Evolutionary conservation across 2,888 invertebrate genomes (phyloP).

Genomic region (Pharmacophagus antenor): DNA sequence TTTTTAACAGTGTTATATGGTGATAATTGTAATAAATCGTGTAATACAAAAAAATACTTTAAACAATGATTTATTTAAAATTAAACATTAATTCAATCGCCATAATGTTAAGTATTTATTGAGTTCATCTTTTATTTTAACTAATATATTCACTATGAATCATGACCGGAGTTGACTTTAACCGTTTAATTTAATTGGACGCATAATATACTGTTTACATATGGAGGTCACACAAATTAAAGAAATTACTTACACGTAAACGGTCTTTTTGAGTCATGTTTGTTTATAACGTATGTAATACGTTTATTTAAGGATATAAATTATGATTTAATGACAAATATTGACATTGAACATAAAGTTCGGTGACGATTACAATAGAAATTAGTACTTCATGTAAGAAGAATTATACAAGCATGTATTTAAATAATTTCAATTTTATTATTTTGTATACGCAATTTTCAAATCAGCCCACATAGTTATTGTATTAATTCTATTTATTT

Average conservation of each 20-base stretch:
- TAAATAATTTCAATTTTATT: too few relatives aligned
- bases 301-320: neutral
- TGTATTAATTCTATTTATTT: too few relatives aligned
- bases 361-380: too few relatives aligned
- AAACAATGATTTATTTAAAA: too few relatives aligned
- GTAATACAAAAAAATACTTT: too few relatives aligned
- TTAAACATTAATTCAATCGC: too few relatives aligned
- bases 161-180: slow-evolving; percentile 6
- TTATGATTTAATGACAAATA: neutral
- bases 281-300: slow-evolving; percentile 7
- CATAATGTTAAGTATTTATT: neutral
- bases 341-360: neutral
- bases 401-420: too few relatives aligned
- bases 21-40: neutral
- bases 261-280: slow-evolving; percentile 20
- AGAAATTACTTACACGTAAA: slow-evolving; percentile 7
- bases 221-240: slow-evolving; percentile 19
- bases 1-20: neutral
- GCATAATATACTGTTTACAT: slow-evolving; percentile 4
- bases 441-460: too few relatives aligned
- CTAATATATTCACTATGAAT: slow-evolving; percentile 15
- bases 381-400: too few relatives aligned
- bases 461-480: too few relatives aligned
- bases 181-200: slow-evolving; percentile 9
- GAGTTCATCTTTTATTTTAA: neutral